Conservation (phyloP, 2,113 vertebrate genomes). For the Oreochromis aureus region DNA sequence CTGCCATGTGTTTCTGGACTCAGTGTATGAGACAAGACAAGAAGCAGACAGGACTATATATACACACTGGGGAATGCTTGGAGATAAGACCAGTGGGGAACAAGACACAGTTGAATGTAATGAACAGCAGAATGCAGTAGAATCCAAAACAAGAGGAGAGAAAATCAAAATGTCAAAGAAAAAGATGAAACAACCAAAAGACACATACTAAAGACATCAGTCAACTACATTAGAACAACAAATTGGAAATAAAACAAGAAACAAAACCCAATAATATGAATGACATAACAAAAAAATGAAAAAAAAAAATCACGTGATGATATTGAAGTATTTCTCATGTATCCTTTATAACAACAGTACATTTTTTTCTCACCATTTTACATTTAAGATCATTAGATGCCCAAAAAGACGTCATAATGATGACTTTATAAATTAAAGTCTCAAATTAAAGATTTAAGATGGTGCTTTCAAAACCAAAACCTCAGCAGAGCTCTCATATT, state of each 20-base stretch:
- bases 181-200: background rate
- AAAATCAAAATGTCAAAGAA: background rate
- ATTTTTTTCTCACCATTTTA: background rate
- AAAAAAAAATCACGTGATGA: background rate
- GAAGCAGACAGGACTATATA: background rate
- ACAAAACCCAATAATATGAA: background rate
- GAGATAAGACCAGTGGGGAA: background rate
- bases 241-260: background rate
- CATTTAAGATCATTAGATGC: background rate
- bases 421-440: no score
- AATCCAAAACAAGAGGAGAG: background rate
- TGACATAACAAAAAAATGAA: background rate
- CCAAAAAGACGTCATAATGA: background rate
- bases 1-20: background rate
- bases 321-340: background rate
- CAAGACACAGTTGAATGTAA: background rate
- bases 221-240: background rate
- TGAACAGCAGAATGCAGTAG: background rate
- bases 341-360: background rate
- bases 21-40: background rate
- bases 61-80: background rate
- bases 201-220: rapidly evolving
- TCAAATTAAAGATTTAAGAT: background rate
- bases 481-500: background rate
- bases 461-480: background rate